Evolutionary conservation across 2,888 invertebrate genomes (phyloP).

Genomic region (Andrena haemorrhoa): DNA sequence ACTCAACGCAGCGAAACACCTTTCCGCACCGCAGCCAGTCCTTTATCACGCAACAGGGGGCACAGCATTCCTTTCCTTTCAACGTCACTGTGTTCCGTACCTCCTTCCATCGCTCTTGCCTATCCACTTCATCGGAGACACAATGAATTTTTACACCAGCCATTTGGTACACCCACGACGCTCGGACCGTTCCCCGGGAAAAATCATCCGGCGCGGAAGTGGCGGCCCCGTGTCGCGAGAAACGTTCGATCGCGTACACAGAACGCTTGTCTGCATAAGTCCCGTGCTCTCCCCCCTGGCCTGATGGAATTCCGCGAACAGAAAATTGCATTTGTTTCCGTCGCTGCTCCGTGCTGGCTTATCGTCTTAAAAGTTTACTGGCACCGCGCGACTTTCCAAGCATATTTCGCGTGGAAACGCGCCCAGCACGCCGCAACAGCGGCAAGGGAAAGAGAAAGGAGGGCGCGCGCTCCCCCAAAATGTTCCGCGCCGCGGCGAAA

Average conservation of each 20-base stretch:
- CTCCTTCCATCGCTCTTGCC: conserved; percentile 2
- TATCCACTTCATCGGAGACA: conserved; percentile 6
- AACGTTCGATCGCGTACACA: conserved; percentile 17
- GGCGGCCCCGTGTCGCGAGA: background rate
- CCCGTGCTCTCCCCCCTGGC: too few relatives aligned
- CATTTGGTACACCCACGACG: conserved; percentile 17
- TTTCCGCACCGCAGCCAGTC: background rate
- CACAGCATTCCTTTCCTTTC: background rate
- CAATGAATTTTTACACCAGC: conserved; percentile 22
- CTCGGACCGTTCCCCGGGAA: background rate
- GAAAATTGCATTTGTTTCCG: conserved; percentile 26
- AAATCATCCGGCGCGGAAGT: background rate
- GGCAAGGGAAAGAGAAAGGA: background rate
- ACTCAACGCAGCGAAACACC: too few relatives aligned
- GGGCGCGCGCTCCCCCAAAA: background rate
- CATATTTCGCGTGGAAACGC: background rate
- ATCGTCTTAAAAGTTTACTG: conserved; percentile 26
- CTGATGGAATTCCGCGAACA: conserved; percentile 21
- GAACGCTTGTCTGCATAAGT: conserved; percentile 15
- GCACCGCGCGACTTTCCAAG: background rate
- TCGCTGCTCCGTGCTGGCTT: background rate
- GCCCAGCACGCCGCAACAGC: background rate
- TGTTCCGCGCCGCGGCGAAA: background rate
- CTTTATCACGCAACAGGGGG: background rate
- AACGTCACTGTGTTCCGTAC: background rate